A percentile compares a stretch with the other conserved stretches of the same genome.
These are phyloP conservation scores for Propithecus perrieri DNA, from an alignment of 2,797 vertebrate genomes.

Conservation along the genomic window DNA sequence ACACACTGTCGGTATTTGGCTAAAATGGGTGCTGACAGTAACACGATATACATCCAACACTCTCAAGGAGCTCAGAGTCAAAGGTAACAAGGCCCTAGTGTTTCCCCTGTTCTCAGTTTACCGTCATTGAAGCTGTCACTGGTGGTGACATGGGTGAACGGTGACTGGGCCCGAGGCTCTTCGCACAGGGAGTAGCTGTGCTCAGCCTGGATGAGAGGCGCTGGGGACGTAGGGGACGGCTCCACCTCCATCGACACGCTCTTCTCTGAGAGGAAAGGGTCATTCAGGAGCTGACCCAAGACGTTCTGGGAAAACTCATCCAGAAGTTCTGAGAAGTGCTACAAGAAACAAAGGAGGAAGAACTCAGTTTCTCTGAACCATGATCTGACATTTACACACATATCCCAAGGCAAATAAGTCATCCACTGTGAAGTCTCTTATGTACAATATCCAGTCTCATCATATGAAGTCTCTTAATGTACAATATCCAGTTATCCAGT, in stretches of 20 bases:
- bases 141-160: constrained; percentile 91
- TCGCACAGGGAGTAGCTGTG: constrained; percentile 98
- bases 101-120: constrained; percentile 71
- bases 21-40: neutral
- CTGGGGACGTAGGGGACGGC: constrained; percentile 89
- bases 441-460: neutral
- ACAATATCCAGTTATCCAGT: neutral
- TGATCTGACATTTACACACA: neutral
- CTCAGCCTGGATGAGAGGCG: constrained; percentile 96
- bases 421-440: neutral
- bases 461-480: neutral
- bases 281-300: constrained; percentile 97
- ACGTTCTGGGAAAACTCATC: constrained; percentile 98
- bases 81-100: neutral
- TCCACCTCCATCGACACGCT: constrained; percentile 94
- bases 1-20: neutral
- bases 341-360: constrained; percentile 57
- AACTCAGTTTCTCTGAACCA: constrained; percentile 7
- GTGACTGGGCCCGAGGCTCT: constrained; percentile 95
- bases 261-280: constrained; percentile 96
- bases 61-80: neutral
- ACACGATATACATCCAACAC: rapidly evolving
- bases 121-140: constrained; percentile 93
- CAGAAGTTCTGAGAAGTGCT: constrained; percentile 98
- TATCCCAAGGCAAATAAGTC: neutral